Base-by-base conservation (phyloP, 1,140 invertebrate species). In the Eurosta solidaginis region DNA sequence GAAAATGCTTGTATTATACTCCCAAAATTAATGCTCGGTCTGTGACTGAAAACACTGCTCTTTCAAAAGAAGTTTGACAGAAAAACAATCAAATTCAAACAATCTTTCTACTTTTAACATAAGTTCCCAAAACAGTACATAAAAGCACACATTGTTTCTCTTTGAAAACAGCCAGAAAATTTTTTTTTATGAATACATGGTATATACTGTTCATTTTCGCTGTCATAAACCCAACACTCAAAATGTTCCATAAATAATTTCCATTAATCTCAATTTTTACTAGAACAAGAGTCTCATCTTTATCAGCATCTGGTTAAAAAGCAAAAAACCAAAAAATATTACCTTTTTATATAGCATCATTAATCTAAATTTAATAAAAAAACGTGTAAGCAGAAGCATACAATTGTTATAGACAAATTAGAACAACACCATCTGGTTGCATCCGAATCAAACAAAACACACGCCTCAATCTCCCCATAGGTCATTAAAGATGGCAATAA, bases 281-380 rank as follows among this genome's bases (percentile, higher is more conserved):
- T 68, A 22, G 59, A 33, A 36, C 59, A 68, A 68, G 59, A 42
- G 59, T n/a, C 59, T 63, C 29, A 54, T 68, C 59, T n/a, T n/a
- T n/a, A n/a, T n/a, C n/a, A n/a, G n/a, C n/a, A 36, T 40, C 17
- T 10, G 59, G 33, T 68, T 20, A 20, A 42, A 42, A 68, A 10
- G 33, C 17, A 40, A 68, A 52, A n/a, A n/a, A n/a, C n/a, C 4
- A 52, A 49, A 63, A 63, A 22, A 68, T 40, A 17, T 36, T 7
- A 7, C 33, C 25, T 68, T 33, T 40, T 68, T 9, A 33, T 40
- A 68, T 10, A 54, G 36, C 33, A 68, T 10, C 59, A 40, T 14
- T 68, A 68, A 68, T 20, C 59, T 17, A 68, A 68, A 68, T 68
- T 42, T 29, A 40, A 40, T 68, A 68, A 68, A n/a, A n/a, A 36